Percentiles rank a stretch among this genome's conserved stretches.
Evolutionary conservation across 2,113 vertebrate species (phyloP).

Genomic region (Phoenicopterus ruber): DNA sequence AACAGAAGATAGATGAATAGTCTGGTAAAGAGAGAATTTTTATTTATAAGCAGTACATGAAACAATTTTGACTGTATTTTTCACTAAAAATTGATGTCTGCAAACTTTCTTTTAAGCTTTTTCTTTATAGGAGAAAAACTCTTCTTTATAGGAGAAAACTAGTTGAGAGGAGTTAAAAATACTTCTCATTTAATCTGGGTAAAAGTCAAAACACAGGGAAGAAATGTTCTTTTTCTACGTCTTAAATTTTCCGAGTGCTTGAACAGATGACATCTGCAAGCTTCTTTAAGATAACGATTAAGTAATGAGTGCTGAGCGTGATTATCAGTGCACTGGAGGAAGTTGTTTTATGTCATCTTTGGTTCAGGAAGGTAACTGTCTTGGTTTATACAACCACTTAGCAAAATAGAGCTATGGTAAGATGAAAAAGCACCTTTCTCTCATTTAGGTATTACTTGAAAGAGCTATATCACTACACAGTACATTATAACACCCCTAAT

Average conservation of each 20-base stretch:
- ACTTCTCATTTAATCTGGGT: not conserved
- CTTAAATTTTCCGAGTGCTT: not conserved
- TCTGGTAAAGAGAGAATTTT: not conserved
- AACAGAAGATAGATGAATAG: conserved; percentile 7
- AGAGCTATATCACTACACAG: too few species aligned
- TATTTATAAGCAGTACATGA: not conserved
- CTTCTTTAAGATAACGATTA: not conserved
- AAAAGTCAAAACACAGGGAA: not conserved
- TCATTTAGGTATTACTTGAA: not conserved
- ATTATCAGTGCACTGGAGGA: not conserved
- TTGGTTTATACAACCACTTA: not conserved
- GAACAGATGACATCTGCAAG: not conserved
- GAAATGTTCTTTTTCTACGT: not conserved
- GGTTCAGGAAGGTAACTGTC: not conserved
- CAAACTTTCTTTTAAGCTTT: not conserved
- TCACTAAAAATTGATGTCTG: not conserved
- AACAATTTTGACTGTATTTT: not conserved
- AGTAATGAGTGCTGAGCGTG: not conserved
- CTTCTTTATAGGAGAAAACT: not conserved
- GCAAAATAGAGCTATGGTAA: not conserved
- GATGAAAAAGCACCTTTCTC: not conserved
- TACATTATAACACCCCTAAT: not conserved
- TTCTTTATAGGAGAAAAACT: not conserved
- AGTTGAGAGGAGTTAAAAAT: not conserved
- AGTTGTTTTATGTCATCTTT: not conserved